These are phyloP conservation scores for Ceyx melanurus DNA, from an alignment of 2,113 vertebrate genomes.

Conservation along the genomic window DNA sequence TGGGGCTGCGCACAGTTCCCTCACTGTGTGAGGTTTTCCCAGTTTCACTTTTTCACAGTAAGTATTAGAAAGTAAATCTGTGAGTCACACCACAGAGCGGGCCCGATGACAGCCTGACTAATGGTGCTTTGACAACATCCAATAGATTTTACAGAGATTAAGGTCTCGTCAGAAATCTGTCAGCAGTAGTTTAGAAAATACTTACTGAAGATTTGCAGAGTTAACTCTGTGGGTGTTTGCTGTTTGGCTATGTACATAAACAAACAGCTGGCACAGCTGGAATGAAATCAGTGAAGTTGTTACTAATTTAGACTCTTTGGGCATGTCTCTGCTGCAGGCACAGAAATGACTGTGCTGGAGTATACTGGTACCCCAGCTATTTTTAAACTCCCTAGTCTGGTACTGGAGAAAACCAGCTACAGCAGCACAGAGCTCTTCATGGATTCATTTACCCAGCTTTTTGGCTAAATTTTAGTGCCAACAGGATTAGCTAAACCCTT, in stretches of 20 bases:
- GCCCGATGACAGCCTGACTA: constrained; percentile 36
- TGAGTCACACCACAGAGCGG: not conserved
- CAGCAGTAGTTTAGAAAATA: constrained; percentile 51
- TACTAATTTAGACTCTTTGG: not conserved
- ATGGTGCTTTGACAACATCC: constrained; percentile 36
- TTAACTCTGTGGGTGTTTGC: constrained; percentile 31
- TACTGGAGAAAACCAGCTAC: not conserved
- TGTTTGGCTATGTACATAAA: constrained; percentile 22
- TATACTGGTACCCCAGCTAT: not conserved
- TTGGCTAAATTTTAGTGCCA: not conserved
- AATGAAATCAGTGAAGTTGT: constrained; percentile 20
- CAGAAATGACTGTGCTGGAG: not conserved
- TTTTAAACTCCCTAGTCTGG: not conserved
- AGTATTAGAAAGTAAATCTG: not conserved
- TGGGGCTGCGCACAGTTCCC: rapidly evolving
- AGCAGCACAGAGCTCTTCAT: not conserved
- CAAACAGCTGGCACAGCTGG: constrained; percentile 55
- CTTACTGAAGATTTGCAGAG: constrained; percentile 48
- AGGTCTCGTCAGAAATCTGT: constrained; percentile 44
- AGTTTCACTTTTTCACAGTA: not conserved
- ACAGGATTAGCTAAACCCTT: constrained; percentile 18
- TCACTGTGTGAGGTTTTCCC: not conserved
- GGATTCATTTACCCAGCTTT: not conserved
- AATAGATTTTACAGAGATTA: constrained; percentile 9
- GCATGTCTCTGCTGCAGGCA: not conserved